Conservation (phyloP, 2,797 vertebrate species). For the Neomorphus geoffroyi region DNA sequence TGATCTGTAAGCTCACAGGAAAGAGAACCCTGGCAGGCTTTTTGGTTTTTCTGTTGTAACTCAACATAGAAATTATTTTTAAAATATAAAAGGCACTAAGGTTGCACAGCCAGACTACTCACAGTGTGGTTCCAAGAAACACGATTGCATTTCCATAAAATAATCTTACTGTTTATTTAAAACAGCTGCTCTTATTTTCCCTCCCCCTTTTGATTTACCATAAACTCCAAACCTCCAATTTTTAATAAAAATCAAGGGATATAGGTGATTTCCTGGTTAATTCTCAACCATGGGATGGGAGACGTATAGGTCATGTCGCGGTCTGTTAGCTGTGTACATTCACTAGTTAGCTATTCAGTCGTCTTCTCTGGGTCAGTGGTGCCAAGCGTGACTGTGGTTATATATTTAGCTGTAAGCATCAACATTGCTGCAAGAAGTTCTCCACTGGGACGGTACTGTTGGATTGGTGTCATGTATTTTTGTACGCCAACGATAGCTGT, state of each 20-base stretch:
- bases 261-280: conserved; percentile 48
- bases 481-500: neutral
- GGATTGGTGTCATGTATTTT: neutral
- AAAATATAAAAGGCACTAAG: conserved; percentile 7
- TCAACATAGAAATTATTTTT: conserved; percentile 43
- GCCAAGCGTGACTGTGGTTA: conserved; percentile 30
- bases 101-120: conserved; percentile 35
- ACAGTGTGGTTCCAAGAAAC: conserved; percentile 42
- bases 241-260: conserved; percentile 1
- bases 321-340: conserved; percentile 25
- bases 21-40: conserved; percentile 17
- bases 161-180: conserved; percentile 22
- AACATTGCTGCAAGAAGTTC: neutral
- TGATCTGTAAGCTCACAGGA: neutral
- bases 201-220: neutral
- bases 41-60: conserved; percentile 32
- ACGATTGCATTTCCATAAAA: neutral
- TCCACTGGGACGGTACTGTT: neutral
- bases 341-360: conserved; percentile 53
- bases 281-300: conserved; percentile 6
- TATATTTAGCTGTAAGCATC: conserved; percentile 40
- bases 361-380: conserved; percentile 37
- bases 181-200: neutral
- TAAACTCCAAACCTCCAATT: neutral
- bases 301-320: conserved; percentile 7